Evolutionary conservation across 2,888 invertebrate species (phyloP).

Genomic region (Sabatieria punctata): DNA sequence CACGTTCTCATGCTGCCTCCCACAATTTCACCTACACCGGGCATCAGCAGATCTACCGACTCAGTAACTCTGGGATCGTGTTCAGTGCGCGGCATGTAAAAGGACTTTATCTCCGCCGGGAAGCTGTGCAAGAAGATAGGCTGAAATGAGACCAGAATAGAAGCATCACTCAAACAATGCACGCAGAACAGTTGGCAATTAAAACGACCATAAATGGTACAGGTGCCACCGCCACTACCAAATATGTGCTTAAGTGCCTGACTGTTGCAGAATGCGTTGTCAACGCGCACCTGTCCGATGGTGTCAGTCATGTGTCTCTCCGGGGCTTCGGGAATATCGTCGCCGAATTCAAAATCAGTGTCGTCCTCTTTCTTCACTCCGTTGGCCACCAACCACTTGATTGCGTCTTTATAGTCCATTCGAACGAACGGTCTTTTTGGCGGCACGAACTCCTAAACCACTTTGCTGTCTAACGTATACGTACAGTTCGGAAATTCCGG

Average conservation of each 20-base stretch:
- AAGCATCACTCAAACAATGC: too few species aligned
- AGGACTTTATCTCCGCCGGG: constrained; percentile 86
- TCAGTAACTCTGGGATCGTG: constrained; percentile 76
- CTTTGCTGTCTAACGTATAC: too few species aligned
- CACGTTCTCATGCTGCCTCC: constrained; percentile 98
- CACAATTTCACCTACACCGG: constrained; percentile 92
- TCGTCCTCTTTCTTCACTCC: constrained; percentile 94
- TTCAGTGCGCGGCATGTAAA: constrained; percentile 80
- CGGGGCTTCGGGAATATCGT: constrained; percentile 98
- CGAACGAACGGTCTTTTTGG: constrained; percentile 77
- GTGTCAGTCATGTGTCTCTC: constrained; percentile 96
- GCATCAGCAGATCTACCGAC: constrained; percentile 89
- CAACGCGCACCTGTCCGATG: constrained; percentile 50
- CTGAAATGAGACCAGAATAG: too few species aligned
- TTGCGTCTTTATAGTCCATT: constrained; percentile 85
- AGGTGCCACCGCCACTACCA: too few species aligned
- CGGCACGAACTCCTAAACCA: constrained; percentile 52
- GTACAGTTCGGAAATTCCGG: too few species aligned
- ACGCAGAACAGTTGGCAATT: too few species aligned
- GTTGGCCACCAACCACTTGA: constrained; percentile 70
- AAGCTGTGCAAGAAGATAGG: constrained; percentile 89
- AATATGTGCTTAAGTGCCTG: not conserved
- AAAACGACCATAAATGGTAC: too few species aligned
- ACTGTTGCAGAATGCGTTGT: too few species aligned
- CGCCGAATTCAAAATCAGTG: constrained; percentile 87